Conservation (phyloP, 2,797 vertebrate species). For the Heteromormyrus szaboi region DNA sequence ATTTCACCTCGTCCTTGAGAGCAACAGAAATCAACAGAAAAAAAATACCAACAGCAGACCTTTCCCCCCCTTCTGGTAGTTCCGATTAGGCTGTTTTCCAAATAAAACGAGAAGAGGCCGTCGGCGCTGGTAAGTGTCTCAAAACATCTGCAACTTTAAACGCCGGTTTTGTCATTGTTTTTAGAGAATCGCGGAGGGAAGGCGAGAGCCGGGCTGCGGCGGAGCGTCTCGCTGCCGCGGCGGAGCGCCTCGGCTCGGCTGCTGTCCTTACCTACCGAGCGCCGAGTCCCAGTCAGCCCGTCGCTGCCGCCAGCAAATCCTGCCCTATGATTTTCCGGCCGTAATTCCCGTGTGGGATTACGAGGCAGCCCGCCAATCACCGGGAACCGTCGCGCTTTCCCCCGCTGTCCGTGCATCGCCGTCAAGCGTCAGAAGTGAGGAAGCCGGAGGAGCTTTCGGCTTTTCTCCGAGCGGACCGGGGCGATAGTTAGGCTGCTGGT, state of each 20-base stretch:
- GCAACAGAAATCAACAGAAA: constrained; percentile 40
- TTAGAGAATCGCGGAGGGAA: not conserved
- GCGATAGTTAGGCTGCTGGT: not conserved
- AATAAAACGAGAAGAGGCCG: constrained; percentile 34
- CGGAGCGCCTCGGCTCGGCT: not conserved
- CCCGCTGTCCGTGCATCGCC: not conserved
- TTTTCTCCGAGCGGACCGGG: not conserved
- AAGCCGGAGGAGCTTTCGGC: constrained; percentile 2
- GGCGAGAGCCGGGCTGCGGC: not conserved
- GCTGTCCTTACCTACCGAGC: constrained; percentile 2
- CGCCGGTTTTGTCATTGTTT: constrained; percentile 16
- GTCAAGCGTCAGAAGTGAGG: constrained; percentile 8
- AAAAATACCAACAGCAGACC: constrained; percentile 26
- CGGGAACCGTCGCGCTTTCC: constrained; percentile 13
- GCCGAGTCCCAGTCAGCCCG: constrained; percentile 6
- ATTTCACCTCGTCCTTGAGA: constrained; percentile 71
- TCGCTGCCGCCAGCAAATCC: constrained; percentile 17
- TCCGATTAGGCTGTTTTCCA: constrained; percentile 23
- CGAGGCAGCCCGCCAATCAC: constrained; percentile 33
- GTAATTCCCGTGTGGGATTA: constrained; percentile 36
- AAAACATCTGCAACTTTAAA: constrained; percentile 29
- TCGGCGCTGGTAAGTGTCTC: constrained; percentile 38
- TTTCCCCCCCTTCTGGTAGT: constrained; percentile 23
- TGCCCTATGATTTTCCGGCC: constrained; percentile 20
- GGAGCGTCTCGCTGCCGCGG: constrained; percentile 15